Conservation (phyloP, 2,113 vertebrate genomes). For the Pituophis catenifer region DNA sequence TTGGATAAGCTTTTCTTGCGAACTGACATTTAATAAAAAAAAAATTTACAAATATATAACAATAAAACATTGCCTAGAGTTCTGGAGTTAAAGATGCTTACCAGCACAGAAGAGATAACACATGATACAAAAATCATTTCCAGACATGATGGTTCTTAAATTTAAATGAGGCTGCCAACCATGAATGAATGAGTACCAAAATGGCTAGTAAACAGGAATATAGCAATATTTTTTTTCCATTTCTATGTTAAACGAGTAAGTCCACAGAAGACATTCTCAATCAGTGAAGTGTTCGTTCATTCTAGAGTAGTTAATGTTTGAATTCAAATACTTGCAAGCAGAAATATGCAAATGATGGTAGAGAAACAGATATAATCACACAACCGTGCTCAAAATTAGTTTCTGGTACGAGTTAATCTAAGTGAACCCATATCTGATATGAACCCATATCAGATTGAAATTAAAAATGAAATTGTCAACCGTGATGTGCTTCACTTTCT, state of each 20-base stretch:
- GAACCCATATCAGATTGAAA: neutral
- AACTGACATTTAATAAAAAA: neutral
- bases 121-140: neutral
- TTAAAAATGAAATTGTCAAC: neutral
- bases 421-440: neutral
- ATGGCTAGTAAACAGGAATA: neutral
- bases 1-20: neutral
- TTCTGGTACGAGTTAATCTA: neutral
- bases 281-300: neutral
- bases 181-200: neutral
- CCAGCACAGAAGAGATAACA: neutral
- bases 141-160: neutral
- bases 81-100: neutral
- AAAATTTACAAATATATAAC: neutral
- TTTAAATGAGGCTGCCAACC: neutral
- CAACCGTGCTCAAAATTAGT: no score
- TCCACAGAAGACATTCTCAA: neutral
- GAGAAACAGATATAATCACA: neutral
- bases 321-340: neutral
- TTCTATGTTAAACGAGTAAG: neutral
- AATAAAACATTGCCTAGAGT: neutral
- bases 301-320: neutral
- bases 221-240: neutral
- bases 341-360: neutral
- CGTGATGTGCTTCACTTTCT: neutral